phyloP scores from a whole-genome alignment of 30 jellyfish, hydroid and myxozoan species.

The Mastigias papua region DNA sequence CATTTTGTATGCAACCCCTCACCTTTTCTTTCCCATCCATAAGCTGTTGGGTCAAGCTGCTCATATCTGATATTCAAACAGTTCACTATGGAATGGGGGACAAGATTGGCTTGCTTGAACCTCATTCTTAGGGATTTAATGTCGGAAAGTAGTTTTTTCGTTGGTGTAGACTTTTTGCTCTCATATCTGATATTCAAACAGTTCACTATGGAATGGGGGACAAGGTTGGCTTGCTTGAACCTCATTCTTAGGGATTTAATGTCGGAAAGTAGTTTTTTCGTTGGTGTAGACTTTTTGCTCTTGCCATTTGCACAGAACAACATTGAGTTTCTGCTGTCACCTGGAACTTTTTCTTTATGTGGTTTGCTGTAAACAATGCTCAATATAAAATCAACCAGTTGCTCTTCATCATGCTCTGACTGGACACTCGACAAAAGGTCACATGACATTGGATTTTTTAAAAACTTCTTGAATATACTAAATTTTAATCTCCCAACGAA shows the following conservation, averaged over 20 bases:
- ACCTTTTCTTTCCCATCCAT: neutral
- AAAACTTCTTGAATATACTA: no score
- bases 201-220: neutral
- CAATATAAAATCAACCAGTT: conserved; percentile 4
- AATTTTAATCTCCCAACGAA: no score
- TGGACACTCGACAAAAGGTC: conserved; percentile 20
- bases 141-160: no score
- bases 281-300: conserved; percentile 12
- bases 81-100: neutral
- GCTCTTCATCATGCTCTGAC: conserved; percentile 17
- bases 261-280: neutral
- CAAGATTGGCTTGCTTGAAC: neutral
- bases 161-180: no score
- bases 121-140: neutral
- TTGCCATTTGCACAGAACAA: conserved; percentile 22
- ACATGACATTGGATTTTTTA: neutral
- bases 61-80: neutral
- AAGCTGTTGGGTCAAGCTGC: neutral
- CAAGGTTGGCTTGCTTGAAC: neutral
- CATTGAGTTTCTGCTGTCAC: conserved; percentile 3
- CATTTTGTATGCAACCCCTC: neutral
- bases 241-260: neutral
- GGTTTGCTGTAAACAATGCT: neutral
- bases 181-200: neutral
- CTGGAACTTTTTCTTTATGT: neutral